A percentile compares a stretch with the other conserved stretches of the same genome.
phyloP scores from a whole-genome alignment of 2,888 invertebrate genomes.

The Apeira syringaria region DNA sequence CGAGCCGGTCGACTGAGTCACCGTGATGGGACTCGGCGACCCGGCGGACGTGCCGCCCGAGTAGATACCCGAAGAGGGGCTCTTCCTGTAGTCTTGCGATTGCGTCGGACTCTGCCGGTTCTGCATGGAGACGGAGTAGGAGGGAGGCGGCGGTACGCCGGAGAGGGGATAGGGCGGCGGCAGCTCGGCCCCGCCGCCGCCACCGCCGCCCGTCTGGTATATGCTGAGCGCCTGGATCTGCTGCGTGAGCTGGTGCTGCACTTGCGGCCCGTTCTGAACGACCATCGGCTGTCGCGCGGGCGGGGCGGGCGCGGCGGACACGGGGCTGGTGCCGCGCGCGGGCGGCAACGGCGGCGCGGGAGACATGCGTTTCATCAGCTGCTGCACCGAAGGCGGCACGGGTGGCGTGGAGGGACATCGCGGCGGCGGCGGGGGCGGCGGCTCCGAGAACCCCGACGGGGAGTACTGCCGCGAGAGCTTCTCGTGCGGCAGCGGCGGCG shows the following conservation, averaged over 20 bases:
- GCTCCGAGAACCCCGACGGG: conserved; percentile 84
- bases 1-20: conserved; percentile 85
- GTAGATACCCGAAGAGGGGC: conserved; percentile 93
- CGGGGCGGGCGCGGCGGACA: conserved; percentile 80
- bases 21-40: conserved; percentile 92
- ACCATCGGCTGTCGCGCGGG: conserved; percentile 90
- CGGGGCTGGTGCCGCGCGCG: conserved; percentile 90
- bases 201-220: conserved; percentile 86
- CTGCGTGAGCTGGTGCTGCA: conserved; percentile 93
- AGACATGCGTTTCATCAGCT: conserved; percentile 85
- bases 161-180: conserved; percentile 88
- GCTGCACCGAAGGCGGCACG: conserved; percentile 85
- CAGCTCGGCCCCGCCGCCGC: conserved; percentile 86
- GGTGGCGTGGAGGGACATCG: conserved; percentile 88
- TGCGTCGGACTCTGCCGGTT: conserved; percentile 94
- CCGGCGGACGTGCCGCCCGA: conserved; percentile 92
- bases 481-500: conserved; percentile 84
- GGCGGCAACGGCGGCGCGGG: conserved; percentile 85
- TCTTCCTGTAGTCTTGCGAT: conserved; percentile 91
- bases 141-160: conserved; percentile 89
- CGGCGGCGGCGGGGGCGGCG: conserved; percentile 90
- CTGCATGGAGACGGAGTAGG: conserved; percentile 93
- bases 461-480: conserved; percentile 88
- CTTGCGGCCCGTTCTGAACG: conserved; percentile 91
- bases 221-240: conserved; percentile 94